These are phyloP conservation scores for Microctenopoma steveboyesi DNA, from an alignment of 2,797 vertebrate species.

Conservation along the genomic window DNA sequence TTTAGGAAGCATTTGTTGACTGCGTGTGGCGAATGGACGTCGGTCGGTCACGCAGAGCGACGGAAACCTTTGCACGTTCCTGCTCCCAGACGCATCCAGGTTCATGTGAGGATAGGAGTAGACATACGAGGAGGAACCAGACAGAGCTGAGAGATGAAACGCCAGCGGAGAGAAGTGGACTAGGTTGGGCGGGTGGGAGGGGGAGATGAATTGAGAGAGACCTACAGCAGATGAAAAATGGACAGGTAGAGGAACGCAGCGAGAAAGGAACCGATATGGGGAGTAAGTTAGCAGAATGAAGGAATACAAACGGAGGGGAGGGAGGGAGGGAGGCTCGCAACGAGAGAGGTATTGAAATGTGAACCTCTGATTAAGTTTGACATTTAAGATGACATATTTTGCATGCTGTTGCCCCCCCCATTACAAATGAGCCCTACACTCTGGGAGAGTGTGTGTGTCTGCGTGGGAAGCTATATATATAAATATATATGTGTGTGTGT, in stretches of 20 bases:
- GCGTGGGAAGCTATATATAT: constrained; percentile 5
- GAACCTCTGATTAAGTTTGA: constrained; percentile 80
- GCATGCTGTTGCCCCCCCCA: constrained; percentile 73
- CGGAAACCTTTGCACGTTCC: constrained; percentile 13
- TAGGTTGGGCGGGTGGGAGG: constrained; percentile 2
- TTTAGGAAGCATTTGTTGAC: no score
- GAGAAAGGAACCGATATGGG: background rate
- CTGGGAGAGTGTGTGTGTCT: constrained; percentile 22
- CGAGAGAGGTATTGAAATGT: constrained; percentile 66
- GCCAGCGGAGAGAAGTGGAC: constrained; percentile 31
- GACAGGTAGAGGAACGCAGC: constrained; percentile 23
- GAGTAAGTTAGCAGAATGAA: constrained; percentile 4
- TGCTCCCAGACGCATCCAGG: constrained; percentile 9
- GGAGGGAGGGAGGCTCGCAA: constrained; percentile 38
- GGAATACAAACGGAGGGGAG: constrained; percentile 8
- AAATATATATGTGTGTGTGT: constrained; percentile 16
- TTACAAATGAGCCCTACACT: constrained; percentile 75
- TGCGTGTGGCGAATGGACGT: background rate
- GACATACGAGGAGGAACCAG: constrained; percentile 1
- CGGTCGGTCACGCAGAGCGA: constrained; percentile 26
- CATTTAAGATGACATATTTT: constrained; percentile 82
- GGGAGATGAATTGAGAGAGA: constrained; percentile 58
- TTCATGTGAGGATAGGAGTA: constrained; percentile 30
- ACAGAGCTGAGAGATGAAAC: constrained; percentile 18
- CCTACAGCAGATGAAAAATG: constrained; percentile 48